A percentile compares a stretch with the other conserved stretches of the same genome.
These are phyloP conservation scores for Dipus sagitta DNA, from an alignment of 2,797 vertebrate species.

Conservation along the genomic window DNA sequence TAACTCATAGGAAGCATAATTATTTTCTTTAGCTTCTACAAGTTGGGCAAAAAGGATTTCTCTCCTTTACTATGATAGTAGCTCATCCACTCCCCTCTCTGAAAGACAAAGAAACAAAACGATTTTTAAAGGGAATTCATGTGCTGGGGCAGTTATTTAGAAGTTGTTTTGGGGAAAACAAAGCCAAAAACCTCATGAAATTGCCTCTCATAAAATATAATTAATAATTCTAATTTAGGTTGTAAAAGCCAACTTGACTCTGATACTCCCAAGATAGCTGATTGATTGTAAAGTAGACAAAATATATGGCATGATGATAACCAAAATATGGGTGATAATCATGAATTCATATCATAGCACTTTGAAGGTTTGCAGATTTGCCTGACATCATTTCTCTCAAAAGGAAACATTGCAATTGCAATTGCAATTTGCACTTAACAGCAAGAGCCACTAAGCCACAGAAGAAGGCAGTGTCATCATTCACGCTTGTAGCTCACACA, in stretches of 20 bases:
- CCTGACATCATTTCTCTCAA: constrained; percentile 69
- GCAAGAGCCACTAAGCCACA: constrained; percentile 26
- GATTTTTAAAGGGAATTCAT: constrained; percentile 15
- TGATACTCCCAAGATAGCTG: constrained; percentile 38
- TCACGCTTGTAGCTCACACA: background rate
- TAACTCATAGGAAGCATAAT: background rate
- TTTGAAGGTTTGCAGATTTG: constrained; percentile 58
- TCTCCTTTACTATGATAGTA: background rate
- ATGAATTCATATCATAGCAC: constrained; percentile 61
- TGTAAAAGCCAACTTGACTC: constrained; percentile 52
- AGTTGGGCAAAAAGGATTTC: background rate
- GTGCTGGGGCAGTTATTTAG: constrained; percentile 16
- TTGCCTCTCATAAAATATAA: constrained; percentile 9
- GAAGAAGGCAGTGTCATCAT: background rate
- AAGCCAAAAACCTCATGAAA: constrained; percentile 44
- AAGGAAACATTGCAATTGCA: constrained; percentile 47
- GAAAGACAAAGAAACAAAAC: background rate
- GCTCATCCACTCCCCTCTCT: background rate
- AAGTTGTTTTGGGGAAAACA: background rate
- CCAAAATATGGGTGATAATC: background rate
- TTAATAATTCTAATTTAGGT: constrained; percentile 44
- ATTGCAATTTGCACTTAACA: constrained; percentile 39
- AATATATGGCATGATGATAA: constrained; percentile 30
- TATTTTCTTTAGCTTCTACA: constrained; percentile 46
- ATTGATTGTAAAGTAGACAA: constrained; percentile 66